phyloP scores from a whole-genome alignment of 2,888 invertebrate genomes.

The Pristionchus fissidentatus region DNA sequence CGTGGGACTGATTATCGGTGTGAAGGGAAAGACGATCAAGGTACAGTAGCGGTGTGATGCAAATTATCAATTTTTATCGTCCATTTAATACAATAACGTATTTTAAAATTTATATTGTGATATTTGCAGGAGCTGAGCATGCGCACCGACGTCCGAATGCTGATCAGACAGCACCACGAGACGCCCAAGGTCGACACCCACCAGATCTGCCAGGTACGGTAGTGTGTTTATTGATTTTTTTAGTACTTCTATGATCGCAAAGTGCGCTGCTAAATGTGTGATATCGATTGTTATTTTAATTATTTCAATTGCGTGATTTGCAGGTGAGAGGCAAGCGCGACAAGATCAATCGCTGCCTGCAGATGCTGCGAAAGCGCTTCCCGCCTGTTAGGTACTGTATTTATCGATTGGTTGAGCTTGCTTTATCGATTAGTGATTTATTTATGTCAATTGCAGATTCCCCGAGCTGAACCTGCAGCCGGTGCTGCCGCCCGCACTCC shows the following conservation, averaged over 20 bases:
- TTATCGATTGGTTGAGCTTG: neutral
- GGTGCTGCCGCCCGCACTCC: constrained; percentile 72
- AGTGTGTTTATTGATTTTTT: constrained; percentile 50
- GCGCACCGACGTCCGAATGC: constrained; percentile 72
- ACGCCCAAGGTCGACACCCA: constrained; percentile 70
- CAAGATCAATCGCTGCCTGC: constrained; percentile 73
- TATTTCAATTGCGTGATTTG: neutral
- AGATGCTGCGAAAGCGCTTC: constrained; percentile 73
- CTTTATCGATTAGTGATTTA: neutral
- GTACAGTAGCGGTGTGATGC: constrained; percentile 54
- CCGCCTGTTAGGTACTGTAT: constrained; percentile 64
- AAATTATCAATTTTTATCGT: neutral
- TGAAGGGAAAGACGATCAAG: constrained; percentile 75
- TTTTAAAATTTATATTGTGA: neutral
- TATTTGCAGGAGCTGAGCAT: constrained; percentile 69
- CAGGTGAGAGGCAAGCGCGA: constrained; percentile 72
- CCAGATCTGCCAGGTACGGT: constrained; percentile 73
- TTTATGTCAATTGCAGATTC: constrained; percentile 54
- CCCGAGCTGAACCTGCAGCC: constrained; percentile 75
- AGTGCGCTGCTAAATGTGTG: too few species aligned
- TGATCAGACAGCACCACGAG: constrained; percentile 73
- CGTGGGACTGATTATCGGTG: constrained; percentile 75
- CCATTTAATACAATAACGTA: neutral
- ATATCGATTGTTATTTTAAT: too few species aligned
- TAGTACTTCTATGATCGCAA: neutral